Percentiles rank a stretch among this genome's conserved stretches.
These are phyloP conservation scores for Tolmerus cingulatus DNA, from an alignment of 2,888 invertebrate species.

Conservation along the genomic window DNA sequence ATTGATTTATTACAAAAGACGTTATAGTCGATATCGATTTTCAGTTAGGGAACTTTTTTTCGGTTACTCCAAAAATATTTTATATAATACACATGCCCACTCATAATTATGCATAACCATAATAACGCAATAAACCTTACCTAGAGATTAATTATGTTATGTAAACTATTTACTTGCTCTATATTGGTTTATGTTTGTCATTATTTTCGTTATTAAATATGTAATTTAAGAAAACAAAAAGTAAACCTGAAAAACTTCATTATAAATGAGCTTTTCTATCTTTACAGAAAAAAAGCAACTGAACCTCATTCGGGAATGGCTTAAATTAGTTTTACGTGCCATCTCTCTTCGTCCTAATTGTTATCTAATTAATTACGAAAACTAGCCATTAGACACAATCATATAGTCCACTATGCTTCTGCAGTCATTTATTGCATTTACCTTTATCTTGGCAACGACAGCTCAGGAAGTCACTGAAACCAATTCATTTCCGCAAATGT, in stretches of 20 bases:
- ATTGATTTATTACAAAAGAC: not conserved
- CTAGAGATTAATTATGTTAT: no score
- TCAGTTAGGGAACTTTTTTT: not conserved
- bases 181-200: no score
- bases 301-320: not conserved
- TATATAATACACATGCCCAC: no score
- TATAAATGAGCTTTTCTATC: not conserved
- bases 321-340: not conserved
- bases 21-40: not conserved
- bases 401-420: not conserved
- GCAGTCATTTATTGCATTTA: not conserved
- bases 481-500: conserved; percentile 57
- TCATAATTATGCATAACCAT: no score
- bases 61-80: not conserved
- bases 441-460: not conserved
- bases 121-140: no score
- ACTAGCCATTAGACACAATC: not conserved
- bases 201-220: no score
- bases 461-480: not conserved
- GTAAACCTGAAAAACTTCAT: not conserved
- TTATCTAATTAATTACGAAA: not conserved
- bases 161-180: no score
- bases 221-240: not conserved
- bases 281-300: not conserved
- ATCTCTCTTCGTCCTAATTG: not conserved